phyloP scores from a whole-genome alignment of 2,113 vertebrate genomes.

The Hippocampus abdominalis region DNA sequence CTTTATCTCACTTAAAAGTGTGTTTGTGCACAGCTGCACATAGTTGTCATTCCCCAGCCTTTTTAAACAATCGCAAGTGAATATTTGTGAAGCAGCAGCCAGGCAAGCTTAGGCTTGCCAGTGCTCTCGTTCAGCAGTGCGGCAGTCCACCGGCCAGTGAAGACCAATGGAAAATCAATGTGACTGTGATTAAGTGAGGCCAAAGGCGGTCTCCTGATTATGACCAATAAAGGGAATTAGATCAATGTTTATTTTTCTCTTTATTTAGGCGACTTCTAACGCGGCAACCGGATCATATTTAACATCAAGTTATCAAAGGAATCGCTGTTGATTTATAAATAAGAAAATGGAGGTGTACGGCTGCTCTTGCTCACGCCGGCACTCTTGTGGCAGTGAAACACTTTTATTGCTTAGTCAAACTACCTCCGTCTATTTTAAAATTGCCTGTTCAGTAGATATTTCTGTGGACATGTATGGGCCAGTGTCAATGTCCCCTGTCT shows the following conservation, averaged over 20 bases:
- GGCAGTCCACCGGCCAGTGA: slow-evolving; percentile 7
- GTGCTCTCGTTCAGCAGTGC: slow-evolving; percentile 28
- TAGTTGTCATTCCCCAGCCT: slow-evolving; percentile 3
- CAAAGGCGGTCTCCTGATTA: slow-evolving; percentile 70
- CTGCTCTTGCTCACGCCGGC: slow-evolving; percentile 4
- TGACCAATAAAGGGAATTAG: slow-evolving; percentile 84
- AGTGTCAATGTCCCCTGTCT: slow-evolving; percentile 83
- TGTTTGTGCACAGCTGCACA: neutral
- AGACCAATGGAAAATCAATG: slow-evolving; percentile 69
- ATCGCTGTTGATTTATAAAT: slow-evolving; percentile 96
- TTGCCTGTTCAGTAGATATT: slow-evolving; percentile 92
- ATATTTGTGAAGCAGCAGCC: slow-evolving; percentile 4
- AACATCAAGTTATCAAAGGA: slow-evolving; percentile 88
- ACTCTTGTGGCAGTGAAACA: slow-evolving; percentile 74
- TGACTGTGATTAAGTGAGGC: slow-evolving; percentile 67
- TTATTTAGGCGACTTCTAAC: slow-evolving; percentile 67
- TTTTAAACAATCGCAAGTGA: slow-evolving; percentile 9
- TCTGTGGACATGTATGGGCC: slow-evolving; percentile 76
- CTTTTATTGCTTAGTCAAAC: slow-evolving; percentile 97
- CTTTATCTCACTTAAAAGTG: neutral
- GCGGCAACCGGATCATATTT: slow-evolving; percentile 87
- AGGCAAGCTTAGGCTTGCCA: slow-evolving; percentile 1
- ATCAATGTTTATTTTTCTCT: slow-evolving; percentile 71
- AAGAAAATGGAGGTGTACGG: slow-evolving; percentile 84
- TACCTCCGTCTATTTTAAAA: slow-evolving; percentile 97